These are phyloP conservation scores for Leptoteleia sp. DNA, from an alignment of 1,140 invertebrate genomes.

Conservation along the genomic window DNA sequence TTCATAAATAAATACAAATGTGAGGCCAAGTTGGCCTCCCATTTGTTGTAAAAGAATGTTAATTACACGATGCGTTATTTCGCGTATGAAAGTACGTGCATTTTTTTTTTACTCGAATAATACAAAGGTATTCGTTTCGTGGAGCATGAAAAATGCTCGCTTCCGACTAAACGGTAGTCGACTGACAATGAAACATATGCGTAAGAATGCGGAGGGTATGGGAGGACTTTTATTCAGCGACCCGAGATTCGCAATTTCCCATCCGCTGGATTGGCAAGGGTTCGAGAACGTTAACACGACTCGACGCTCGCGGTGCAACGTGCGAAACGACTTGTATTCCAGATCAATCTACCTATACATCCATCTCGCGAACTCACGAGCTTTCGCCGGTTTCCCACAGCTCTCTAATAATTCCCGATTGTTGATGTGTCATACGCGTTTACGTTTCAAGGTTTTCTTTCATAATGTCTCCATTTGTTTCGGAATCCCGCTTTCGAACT, in stretches of 20 bases:
- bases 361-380: slow-evolving; percentile 20
- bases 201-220: slow-evolving; percentile 28
- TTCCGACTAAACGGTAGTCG: slow-evolving; percentile 70
- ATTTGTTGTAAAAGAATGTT: slow-evolving; percentile 37
- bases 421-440: slow-evolving; percentile 33
- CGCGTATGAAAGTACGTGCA: slow-evolving; percentile 31
- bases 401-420: slow-evolving; percentile 43
- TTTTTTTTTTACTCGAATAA: slow-evolving; percentile 25
- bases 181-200: slow-evolving; percentile 53
- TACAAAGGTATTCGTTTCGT: slow-evolving; percentile 48
- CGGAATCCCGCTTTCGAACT: no score
- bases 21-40: slow-evolving; percentile 3
- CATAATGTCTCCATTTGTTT: slow-evolving; percentile 18
- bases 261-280: slow-evolving; percentile 41
- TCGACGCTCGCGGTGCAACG: slow-evolving; percentile 46
- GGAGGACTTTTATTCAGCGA: slow-evolving; percentile 47
- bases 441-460: slow-evolving; percentile 33
- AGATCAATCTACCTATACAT: slow-evolving; percentile 48
- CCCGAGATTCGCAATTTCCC: slow-evolving; percentile 46
- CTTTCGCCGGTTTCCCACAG: slow-evolving; percentile 61
- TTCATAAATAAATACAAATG: neutral
- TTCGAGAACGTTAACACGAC: slow-evolving; percentile 49
- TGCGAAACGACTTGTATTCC: slow-evolving; percentile 53
- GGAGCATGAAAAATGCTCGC: slow-evolving; percentile 67
- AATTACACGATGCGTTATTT: slow-evolving; percentile 31